Base-by-base conservation (phyloP, 2,888 invertebrate species). In the Zhuqinia jingwanae region DNA sequence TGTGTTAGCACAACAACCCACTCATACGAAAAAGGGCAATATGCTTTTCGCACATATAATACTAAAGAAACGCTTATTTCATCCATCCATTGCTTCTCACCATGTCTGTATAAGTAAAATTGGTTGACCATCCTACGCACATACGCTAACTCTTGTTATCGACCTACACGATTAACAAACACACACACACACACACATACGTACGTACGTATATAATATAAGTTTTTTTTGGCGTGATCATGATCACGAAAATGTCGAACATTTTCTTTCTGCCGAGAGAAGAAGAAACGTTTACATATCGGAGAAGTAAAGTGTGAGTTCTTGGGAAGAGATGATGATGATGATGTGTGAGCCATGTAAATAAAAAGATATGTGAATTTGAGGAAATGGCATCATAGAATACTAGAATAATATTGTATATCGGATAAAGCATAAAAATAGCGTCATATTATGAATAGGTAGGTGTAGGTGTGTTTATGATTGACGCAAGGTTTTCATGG, bases 81-180 rank as follows among this genome's bases (percentile, higher is more conserved):
- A 58, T 56, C 56, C 15, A 58, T 77, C 45, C 25, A 8, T 25
- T 25, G 25, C 17, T 77, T 45, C 8, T n/a, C n/a, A n/a, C n/a
- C n/a, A n/a, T n/a, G n/a, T n/a, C n/a, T n/a, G n/a, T n/a, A n/a
- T n/a, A n/a, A n/a, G n/a, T 11, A 53, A 20, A 53, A 53, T 50
- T 22, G 25, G 17, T 63, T 75, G 47, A 75, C 30, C 82, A 63
- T 30, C 73, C 82, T 75, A 75, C 75, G 82, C 82, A 20, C 56
- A 36, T 17, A n/a, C 42, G 36, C 50, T 58, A 85, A 70, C 68
- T 78, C 85, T 85, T 85, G 85, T 85, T 68, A 78, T 85, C 78
- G 20, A 58, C 85, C 85, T 85, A 82, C 82, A 85, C 85, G 17
- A 50, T 50, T 60, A n/a, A 25, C 60, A 60, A 36, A 53, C 53